Base-by-base conservation (phyloP, 1,140 invertebrate genomes). In the Drosophila equinoxialis region DNA sequence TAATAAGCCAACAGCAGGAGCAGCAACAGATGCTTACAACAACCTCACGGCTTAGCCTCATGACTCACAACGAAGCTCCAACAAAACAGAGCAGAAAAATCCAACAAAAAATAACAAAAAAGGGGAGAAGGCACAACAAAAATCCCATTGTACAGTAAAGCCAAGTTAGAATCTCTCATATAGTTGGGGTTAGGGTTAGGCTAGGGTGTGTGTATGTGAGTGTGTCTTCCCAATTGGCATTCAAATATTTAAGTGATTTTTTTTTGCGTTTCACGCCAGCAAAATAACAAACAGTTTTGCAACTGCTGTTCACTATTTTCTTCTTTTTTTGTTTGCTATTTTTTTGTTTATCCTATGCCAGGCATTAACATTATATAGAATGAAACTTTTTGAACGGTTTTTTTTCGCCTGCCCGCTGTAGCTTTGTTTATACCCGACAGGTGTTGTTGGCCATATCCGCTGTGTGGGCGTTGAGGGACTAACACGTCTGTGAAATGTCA, bases 401-500 rank as follows among this genome's bases (percentile, higher is more conserved):
- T 26, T 77, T 77, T 71, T 65, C 48, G 37, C 10, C 10, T 87
- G 23, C 23, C 23, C 23, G 2, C 74, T 39, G 37, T 8, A 39
- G 37, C 10, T 39, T 13, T 39, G 37, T 39, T 39, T 39, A 39
- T 39, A 39, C 37, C 11, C 84, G 83, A 75, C 84, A 89, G 84
- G 84, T 89, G 84, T 89, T 89, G 84, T 89, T 89, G 80, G 65
- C 82, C 77, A 83, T 75, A 74, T 79, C 63, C 63, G 60, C 41
- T 68, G 66, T 68, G 66, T 23, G 48, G 13, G 79, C 80, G 84
- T 87, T 89, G 77, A 81, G 74, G 84, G 80, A 89, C 84, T 84
- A 78, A 78, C 84, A 89, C 84, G 84, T 87, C 84, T 89, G 84
- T 78, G 78, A 90, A 90, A 90, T 91, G 87, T 90, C 87, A 90